Conservation (phyloP, 2,797 vertebrate genomes). For the Gadopsis bispinosus region DNA sequence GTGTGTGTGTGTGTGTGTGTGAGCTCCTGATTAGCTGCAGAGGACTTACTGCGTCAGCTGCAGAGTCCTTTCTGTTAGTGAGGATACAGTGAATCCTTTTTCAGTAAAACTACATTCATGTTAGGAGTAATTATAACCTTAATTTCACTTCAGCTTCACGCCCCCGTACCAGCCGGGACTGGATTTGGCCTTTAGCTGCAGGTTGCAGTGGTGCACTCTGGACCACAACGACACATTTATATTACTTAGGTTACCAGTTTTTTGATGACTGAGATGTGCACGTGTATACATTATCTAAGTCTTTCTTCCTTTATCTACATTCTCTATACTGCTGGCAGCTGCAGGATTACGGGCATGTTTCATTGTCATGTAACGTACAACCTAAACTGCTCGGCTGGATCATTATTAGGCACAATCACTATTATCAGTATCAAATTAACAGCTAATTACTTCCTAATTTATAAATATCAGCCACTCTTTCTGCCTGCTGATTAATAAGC, state of each 20-base stretch:
- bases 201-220: constrained; percentile 58
- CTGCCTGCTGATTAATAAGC: not conserved
- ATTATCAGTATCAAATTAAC: constrained; percentile 22
- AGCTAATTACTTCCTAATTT: constrained; percentile 29
- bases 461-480: not conserved
- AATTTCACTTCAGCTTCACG: not conserved
- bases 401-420: not conserved
- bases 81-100: not conserved
- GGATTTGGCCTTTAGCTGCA: constrained; percentile 6
- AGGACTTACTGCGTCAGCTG: not conserved
- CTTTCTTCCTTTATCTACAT: not conserved
- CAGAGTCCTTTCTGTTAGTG: not conserved
- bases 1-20: not conserved
- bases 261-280: not conserved
- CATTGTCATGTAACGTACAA: not conserved
- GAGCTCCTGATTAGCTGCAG: not conserved
- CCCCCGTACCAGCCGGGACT: not conserved
- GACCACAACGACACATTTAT: constrained; percentile 43
- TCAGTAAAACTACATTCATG: not conserved
- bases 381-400: not conserved
- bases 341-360: not conserved
- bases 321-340: not conserved
- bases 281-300: not conserved
- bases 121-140: not conserved
- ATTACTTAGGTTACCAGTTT: constrained; percentile 40